Evolutionary conservation across 2,797 vertebrate genomes (phyloP), one percentile per base, ranked within the genome.

Genomic region (Pitangus sulphuratus): DNA sequence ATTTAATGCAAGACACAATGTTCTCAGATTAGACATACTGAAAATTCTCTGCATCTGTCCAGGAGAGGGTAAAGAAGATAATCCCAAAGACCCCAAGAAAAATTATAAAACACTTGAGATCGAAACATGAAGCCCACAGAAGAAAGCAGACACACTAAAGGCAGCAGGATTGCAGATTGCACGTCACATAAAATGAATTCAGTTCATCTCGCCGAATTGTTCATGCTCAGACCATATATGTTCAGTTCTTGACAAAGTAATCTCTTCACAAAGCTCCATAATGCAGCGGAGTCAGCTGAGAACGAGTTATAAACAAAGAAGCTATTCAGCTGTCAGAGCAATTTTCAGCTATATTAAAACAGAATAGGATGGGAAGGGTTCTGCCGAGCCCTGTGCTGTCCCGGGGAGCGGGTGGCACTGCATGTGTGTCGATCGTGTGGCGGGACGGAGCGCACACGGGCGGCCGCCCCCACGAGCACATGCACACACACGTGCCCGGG

Each of bases 281-380:
- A 96, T 77, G 87, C 91, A 68, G 90, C 60, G 22, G 82, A 95
- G 88, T 90, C 95, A 82, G 93, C 90, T 84, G 80, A 53, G 93
- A 95, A 74, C 5, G 8, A 70, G 94, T 71, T 91, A 89, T 92
- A 95, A 95, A 97, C 96, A 96, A 96, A 95, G 96, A 26, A 93
- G 91, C 95, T 75, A 96, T 97, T 96, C 91, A 97, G 80, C 95
- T 94, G 95, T 92, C 96, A 96, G 61, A 84, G 96, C 84, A 75
- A 97, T 96, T 97, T 96, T 92, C 94, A 92, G 93, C 90, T 92
- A 51, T 94, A 71, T 70, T 80, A 85, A 86, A 87, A 54, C 74
- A 82, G 90, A 91, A 77, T 44, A 53, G 74, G 91, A 60, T 11
- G 86, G 91, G 80, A 39, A 0, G 20, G 72, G 60, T 71, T 76